These are phyloP conservation scores for Deilephila elpenor DNA, from an alignment of 2,888 invertebrate genomes.

Conservation along the genomic window DNA sequence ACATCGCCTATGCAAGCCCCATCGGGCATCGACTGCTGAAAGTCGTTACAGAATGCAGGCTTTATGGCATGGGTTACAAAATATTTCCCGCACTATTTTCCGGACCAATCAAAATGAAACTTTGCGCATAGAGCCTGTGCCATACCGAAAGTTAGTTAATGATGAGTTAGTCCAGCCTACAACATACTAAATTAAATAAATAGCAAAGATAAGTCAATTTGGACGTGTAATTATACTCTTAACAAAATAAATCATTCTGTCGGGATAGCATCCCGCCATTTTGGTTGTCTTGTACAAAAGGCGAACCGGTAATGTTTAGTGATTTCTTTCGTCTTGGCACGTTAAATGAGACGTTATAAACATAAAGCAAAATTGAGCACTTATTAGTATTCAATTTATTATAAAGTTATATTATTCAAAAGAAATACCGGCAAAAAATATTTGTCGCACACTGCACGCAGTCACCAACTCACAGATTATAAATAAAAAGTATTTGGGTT, in stretches of 20 bases:
- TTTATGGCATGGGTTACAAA: too few relatives aligned
- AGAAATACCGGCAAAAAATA: constrained; percentile 14
- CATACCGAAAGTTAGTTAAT: too few relatives aligned
- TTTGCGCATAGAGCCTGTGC: background rate
- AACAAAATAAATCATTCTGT: background rate
- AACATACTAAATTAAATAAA: background rate
- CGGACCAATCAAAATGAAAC: background rate
- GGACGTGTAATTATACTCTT: background rate
- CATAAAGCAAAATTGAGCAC: background rate
- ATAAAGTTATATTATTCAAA: background rate
- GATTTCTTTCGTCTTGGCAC: background rate
- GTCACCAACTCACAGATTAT: background rate
- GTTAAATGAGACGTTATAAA: too few relatives aligned
- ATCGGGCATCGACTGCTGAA: too few relatives aligned
- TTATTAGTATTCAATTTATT: background rate
- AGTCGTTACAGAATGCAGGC: too few relatives aligned
- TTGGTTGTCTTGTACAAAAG: constrained; percentile 32
- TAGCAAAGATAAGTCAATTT: too few relatives aligned
- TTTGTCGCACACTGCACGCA: background rate
- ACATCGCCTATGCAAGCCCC: too few relatives aligned
- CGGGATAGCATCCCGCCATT: constrained; percentile 40
- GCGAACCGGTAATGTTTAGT: background rate
- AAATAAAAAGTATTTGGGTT: background rate
- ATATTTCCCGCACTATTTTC: background rate
- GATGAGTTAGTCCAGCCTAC: background rate